A percentile compares a stretch with the other conserved stretches of the same genome.
Evolutionary conservation across 1,140 invertebrate species (phyloP).

Genomic region (Papilio dardanus): DNA sequence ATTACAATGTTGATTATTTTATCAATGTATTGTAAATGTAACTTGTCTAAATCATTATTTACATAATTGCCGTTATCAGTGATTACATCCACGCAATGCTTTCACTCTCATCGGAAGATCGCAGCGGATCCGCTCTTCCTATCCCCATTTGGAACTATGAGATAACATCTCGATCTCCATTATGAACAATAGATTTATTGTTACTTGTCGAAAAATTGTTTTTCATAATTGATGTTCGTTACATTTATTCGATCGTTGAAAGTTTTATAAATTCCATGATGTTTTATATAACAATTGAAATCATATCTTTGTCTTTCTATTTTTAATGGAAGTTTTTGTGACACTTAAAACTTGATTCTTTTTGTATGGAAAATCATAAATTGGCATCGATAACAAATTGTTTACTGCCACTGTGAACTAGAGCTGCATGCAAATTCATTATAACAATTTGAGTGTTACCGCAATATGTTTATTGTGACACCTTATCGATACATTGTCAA

Average conservation of each 20-base stretch:
- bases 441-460: conserved; percentile 1
- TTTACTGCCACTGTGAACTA: background rate
- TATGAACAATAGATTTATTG: conserved; percentile 30
- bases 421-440: background rate
- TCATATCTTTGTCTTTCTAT: background rate
- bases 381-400: background rate
- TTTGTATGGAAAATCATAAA: background rate
- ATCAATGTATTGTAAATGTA: background rate
- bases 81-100: conserved; percentile 15
- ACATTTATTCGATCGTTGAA: conserved; percentile 10
- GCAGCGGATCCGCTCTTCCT: background rate
- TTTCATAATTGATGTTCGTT: conserved; percentile 27
- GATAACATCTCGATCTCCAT: conserved; percentile 26
- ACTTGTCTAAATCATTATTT: conserved; percentile 15
- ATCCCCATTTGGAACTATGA: conserved; percentile 6
- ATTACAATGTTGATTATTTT: background rate
- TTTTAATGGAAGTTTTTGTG: background rate
- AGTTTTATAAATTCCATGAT: background rate
- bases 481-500: conserved; percentile 31
- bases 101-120: conserved; percentile 31
- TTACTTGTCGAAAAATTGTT: conserved; percentile 27
- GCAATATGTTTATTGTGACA: conserved; percentile 20
- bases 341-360: background rate
- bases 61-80: conserved; percentile 1
- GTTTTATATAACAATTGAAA: background rate